Percentiles rank a stretch among this genome's conserved stretches.
Evolutionary conservation across 2,797 vertebrate species (phyloP).

Genomic region (Gila robusta): DNA sequence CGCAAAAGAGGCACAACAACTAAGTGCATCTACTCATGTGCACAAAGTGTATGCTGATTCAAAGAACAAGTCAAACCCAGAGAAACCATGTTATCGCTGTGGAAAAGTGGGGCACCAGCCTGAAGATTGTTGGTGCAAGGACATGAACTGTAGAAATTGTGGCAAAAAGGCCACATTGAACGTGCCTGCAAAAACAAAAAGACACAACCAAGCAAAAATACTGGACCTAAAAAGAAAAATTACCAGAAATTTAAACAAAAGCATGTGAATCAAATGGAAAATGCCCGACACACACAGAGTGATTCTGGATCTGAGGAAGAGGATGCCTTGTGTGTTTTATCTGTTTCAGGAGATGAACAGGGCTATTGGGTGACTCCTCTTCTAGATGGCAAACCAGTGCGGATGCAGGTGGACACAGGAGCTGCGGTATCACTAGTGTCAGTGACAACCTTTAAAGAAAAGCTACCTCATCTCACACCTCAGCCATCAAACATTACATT

Average conservation of each 20-base stretch:
- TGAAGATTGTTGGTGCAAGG: conserved; percentile 41
- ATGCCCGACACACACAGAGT: background rate
- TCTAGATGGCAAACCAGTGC: conserved; percentile 14
- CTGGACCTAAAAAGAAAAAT: background rate
- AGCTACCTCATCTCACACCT: background rate
- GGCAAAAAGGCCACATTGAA: conserved; percentile 40
- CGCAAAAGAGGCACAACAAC: too few species aligned
- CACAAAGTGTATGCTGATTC: background rate
- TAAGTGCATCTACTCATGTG: background rate
- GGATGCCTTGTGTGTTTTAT: background rate
- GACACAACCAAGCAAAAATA: background rate
- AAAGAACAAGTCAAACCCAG: background rate
- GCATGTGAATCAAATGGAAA: conserved; percentile 23
- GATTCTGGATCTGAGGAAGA: background rate
- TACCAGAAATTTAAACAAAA: conserved; percentile 13
- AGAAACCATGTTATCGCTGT: conserved; percentile 24
- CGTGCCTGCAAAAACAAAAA: conserved; percentile 37
- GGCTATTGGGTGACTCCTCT: conserved; percentile 27
- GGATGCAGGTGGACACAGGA: conserved; percentile 27
- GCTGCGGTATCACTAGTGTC: background rate
- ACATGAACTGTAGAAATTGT: conserved; percentile 33
- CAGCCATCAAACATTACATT: background rate
- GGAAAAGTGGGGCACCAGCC: background rate
- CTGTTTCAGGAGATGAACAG: background rate
- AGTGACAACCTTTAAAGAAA: background rate